Evolutionary conservation across 2,113 vertebrate species (phyloP), one percentile per base, ranked within the genome.

Genomic region (Prinia subflava): DNA sequence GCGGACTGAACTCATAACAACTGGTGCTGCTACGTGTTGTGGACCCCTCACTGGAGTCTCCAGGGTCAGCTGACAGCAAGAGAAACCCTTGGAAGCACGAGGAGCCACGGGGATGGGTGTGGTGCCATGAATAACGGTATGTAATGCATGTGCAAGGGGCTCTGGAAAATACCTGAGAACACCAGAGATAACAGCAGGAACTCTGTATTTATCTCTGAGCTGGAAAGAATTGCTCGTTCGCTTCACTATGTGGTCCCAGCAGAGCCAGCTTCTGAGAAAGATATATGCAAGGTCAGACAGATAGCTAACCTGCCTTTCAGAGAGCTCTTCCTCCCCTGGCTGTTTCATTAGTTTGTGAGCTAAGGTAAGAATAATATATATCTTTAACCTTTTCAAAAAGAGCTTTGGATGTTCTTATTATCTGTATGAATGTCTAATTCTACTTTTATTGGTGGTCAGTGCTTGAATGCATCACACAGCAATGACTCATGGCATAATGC

Each of bases 351-450:
- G 27, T 56, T 82, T 84, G 33, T 82, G 53, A 90, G 44, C 44
- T 82, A 89, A 86, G 60, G 83, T 89, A 95, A 91, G 87, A 83
- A 63, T 68, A 87, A 78, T 81, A 75, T 59, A 28, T 57, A 23
- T 71, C 49, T 91, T 94, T 68, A 92, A 87, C 49, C 39, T 68
- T 96, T 87, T 87, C 68, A 67, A 47, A 85, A 88, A 52, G 35
- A 83, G 5, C 31, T 62, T 90, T 82, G n/a, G 19, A 31, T 56
- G 19, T 67, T 91, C 52, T 84, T 6, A 11, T 35, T 94, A 60
- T 73, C 37, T 90, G 15, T 62, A 62, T 64, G n/a, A 79, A 76
- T 92, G 46, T 17, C 16, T 76, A 73, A 76, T 83, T 84, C 31
- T 73, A 49, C 49, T 75, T 82, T 82, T 89, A 42, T 71, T 89